Evolutionary conservation across 2,113 vertebrate species (phyloP).

Genomic region (Cyanoderma ruficeps): DNA sequence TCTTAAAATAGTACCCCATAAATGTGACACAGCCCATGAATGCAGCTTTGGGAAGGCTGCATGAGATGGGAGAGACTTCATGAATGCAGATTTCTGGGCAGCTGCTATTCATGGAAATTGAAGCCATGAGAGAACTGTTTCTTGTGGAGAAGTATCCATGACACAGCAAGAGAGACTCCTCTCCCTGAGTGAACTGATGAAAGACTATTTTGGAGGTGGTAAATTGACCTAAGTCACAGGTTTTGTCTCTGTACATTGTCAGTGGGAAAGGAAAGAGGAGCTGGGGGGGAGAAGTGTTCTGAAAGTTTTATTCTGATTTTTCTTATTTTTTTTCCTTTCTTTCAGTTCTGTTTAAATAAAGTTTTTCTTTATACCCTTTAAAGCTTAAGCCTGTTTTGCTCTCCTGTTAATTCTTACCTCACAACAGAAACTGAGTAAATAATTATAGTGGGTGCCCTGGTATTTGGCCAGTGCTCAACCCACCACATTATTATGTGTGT

Average conservation of each 20-base stretch:
- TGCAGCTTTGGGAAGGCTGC: not conserved
- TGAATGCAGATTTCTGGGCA: not conserved
- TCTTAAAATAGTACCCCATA: not conserved
- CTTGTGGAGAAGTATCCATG: not conserved
- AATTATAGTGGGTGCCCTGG: not conserved
- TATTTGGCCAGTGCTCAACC: not conserved
- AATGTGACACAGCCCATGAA: not conserved
- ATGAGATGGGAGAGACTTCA: not conserved
- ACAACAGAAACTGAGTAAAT: not conserved
- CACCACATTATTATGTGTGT: not conserved
- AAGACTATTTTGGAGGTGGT: not conserved
- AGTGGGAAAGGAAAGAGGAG: not conserved
- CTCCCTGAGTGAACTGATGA: not conserved
- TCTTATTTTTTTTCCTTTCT: not conserved
- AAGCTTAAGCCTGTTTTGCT: not conserved
- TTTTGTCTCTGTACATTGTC: not conserved
- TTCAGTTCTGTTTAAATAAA: not conserved
- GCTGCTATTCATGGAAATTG: not conserved
- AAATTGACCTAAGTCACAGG: not conserved
- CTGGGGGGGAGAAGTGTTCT: not conserved
- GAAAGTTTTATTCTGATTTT: not conserved
- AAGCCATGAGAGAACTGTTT: not conserved
- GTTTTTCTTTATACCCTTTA: not conserved
- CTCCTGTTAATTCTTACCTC: not conserved
- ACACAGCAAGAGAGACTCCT: not conserved